These are phyloP conservation scores for Silurus aristotelis DNA, from an alignment of 2,797 vertebrate species.

Conservation along the genomic window DNA sequence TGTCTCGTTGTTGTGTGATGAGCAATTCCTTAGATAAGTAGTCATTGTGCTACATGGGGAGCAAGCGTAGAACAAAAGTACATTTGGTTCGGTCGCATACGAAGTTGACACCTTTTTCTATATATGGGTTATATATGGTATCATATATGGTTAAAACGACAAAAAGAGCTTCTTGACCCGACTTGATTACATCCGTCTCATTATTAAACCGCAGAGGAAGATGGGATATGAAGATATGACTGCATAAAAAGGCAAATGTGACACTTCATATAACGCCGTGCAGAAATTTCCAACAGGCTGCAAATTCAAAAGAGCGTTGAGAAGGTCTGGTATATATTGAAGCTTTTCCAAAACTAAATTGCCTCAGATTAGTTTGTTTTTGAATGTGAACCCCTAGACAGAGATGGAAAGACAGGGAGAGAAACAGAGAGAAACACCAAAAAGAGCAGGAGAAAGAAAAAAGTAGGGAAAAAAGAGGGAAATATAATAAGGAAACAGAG, in stretches of 20 bases:
- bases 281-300: constrained; percentile 22
- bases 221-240: neutral
- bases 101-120: neutral
- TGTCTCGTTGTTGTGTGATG: neutral
- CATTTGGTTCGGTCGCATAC: neutral
- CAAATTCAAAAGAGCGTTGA: constrained; percentile 25
- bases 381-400: neutral
- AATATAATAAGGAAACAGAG: too few species aligned
- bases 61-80: neutral
- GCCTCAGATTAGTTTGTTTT: constrained; percentile 24
- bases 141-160: too few species aligned
- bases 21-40: neutral
- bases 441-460: too few species aligned
- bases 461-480: too few species aligned
- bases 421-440: neutral
- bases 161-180: too few species aligned
- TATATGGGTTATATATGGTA: too few species aligned
- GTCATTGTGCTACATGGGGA: neutral
- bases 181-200: neutral
- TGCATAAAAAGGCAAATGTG: constrained; percentile 20
- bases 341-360: constrained; percentile 38
- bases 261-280: neutral
- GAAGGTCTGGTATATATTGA: constrained; percentile 45
- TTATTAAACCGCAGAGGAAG: neutral
- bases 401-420: neutral